These are phyloP conservation scores for Hoplostethus mediterraneus DNA, from an alignment of 2,797 vertebrate species.

Conservation along the genomic window DNA sequence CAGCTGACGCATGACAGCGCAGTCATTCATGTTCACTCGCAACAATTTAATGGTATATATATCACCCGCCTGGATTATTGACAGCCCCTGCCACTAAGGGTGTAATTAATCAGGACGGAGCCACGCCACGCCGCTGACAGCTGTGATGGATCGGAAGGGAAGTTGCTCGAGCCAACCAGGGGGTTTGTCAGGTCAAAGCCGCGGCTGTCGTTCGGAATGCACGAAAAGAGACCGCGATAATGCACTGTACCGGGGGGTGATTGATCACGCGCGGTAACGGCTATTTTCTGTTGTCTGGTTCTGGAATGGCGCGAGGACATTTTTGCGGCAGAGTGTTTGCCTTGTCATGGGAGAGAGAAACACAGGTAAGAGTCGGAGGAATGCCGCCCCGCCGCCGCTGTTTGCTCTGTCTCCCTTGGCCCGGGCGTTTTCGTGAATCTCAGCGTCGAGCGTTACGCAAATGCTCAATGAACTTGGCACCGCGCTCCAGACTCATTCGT, in stretches of 20 bases:
- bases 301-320: constrained; percentile 66
- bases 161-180: constrained; percentile 75
- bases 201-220: constrained; percentile 72
- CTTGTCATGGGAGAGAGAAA: constrained; percentile 39
- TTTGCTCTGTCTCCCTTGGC: constrained; percentile 53
- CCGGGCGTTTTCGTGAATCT: constrained; percentile 44
- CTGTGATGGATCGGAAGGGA: constrained; percentile 77
- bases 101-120: constrained; percentile 83
- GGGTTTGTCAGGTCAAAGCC: constrained; percentile 75
- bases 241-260: constrained; percentile 58
- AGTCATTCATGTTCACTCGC: constrained; percentile 69
- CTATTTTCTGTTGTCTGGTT: constrained; percentile 66
- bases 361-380: not conserved
- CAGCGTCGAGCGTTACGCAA: constrained; percentile 45
- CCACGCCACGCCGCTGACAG: constrained; percentile 75
- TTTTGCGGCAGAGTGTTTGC: constrained; percentile 57
- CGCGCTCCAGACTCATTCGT: constrained; percentile 57
- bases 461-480: constrained; percentile 35
- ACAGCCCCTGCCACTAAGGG: constrained; percentile 71
- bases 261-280: constrained; percentile 67
- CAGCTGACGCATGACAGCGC: constrained; percentile 59
- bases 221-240: constrained; percentile 68
- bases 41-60: constrained; percentile 60
- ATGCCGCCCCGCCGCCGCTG: not conserved
- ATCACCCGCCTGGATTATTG: constrained; percentile 71